Conservation (phyloP, 1,140 invertebrate species). For the Rhyzopertha dominica region DNA sequence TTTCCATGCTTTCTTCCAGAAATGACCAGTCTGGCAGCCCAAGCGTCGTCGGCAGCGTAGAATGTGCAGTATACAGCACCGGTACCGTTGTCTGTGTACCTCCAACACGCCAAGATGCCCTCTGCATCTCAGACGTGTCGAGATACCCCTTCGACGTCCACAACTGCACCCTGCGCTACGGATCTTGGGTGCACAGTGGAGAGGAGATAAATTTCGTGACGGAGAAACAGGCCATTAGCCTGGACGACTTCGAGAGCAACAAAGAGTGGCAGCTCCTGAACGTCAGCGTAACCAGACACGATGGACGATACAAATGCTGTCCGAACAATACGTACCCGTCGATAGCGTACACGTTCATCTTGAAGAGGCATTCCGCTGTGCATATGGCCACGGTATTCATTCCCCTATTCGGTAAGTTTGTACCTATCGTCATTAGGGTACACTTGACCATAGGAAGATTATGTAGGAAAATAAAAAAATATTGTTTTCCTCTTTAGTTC, state of each 20-base stretch:
- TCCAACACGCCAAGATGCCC: conserved; percentile 46
- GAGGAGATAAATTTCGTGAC: conserved; percentile 54
- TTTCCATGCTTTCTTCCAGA: conserved; percentile 38
- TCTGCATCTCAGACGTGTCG: conserved; percentile 47
- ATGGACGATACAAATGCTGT: conserved; percentile 43
- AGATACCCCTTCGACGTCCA: conserved; percentile 53
- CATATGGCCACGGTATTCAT: conserved; percentile 43
- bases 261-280: conserved; percentile 42
- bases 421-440: no score
- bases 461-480: no score
- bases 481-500: no score
- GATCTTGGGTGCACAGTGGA: conserved; percentile 56
- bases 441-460: no score
- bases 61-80: conserved; percentile 43
- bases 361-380: conserved; percentile 45
- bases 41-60: conserved; percentile 23
- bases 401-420: conserved; percentile 48
- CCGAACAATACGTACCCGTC: conserved; percentile 49
- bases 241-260: conserved; percentile 35
- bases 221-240: conserved; percentile 27
- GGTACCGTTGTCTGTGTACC: conserved; percentile 50
- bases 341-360: conserved; percentile 43
- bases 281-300: conserved; percentile 29
- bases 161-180: conserved; percentile 49
- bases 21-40: conserved; percentile 25